A percentile compares a stretch with the other conserved stretches of the same genome.
phyloP scores from a whole-genome alignment of 1,140 invertebrate genomes.

The Leptonema lineaticorne region DNA sequence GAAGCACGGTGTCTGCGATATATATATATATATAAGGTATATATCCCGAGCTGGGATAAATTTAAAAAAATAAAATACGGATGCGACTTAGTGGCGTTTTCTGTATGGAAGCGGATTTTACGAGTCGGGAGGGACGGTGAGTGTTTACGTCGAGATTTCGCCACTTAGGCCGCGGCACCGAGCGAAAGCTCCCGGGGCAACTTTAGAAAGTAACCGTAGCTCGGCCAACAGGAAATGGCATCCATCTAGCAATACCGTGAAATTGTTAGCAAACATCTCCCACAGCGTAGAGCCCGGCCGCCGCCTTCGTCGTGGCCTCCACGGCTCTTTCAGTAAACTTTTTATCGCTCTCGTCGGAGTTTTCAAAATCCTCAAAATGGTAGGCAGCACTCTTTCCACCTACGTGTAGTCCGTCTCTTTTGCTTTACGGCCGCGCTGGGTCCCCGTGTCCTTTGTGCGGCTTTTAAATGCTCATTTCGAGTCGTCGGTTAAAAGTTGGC shows the following conservation, averaged over 20 bases:
- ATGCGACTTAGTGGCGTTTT: neutral
- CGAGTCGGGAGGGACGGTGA: neutral
- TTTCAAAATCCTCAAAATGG: too few relatives aligned
- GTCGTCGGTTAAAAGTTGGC: constrained; percentile 20
- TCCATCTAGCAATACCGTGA: constrained; percentile 2
- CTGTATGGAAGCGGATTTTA: too few relatives aligned
- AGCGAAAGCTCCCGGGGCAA: neutral
- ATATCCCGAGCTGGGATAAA: too few relatives aligned
- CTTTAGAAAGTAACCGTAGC: constrained; percentile 16
- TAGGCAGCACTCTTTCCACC: too few relatives aligned
- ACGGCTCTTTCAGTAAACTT: neutral
- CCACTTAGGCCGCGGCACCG: neutral
- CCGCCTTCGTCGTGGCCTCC: neutral
- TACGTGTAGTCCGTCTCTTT: too few relatives aligned
- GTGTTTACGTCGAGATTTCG: neutral
- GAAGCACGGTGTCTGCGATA: neutral
- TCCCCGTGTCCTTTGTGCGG: neutral
- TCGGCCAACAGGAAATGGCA: constrained; percentile 14
- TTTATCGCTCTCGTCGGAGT: neutral
- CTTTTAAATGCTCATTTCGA: constrained; percentile 33
- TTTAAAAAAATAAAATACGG: neutral
- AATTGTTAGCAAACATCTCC: constrained; percentile 25
- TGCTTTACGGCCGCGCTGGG: too few relatives aligned
- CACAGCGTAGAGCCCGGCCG: neutral
- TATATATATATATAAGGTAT: neutral